These are phyloP conservation scores for Apostichopus japonicus DNA, from an alignment of 35 echinoderm and acorn worm genomes.

Conservation along the genomic window DNA sequence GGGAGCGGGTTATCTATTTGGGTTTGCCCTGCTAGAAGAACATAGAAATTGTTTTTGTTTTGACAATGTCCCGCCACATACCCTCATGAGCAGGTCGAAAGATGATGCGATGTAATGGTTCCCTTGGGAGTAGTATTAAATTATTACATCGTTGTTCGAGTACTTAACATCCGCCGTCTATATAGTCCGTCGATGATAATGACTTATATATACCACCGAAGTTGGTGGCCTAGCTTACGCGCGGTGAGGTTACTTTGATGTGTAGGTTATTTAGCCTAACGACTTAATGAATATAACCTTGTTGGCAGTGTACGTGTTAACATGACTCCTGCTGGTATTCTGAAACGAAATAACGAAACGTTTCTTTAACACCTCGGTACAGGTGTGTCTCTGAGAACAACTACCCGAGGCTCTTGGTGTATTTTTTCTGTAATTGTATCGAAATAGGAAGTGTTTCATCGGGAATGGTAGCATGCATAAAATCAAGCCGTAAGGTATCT, in stretches of 20 bases:
- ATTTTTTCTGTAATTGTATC: no score
- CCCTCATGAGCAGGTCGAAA: no score
- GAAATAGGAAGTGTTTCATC: no score
- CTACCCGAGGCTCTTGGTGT: background rate
- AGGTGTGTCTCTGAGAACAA: background rate
- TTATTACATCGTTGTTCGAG: background rate
- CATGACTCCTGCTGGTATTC: background rate
- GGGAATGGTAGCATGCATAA: no score
- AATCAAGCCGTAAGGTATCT: no score
- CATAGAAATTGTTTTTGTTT: no score
- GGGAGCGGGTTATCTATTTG: no score
- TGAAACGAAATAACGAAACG: background rate
- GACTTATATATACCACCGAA: background rate
- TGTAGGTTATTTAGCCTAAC: background rate
- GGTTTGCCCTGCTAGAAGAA: no score
- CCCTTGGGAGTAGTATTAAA: background rate
- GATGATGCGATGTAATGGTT: background rate
- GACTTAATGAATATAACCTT: constrained; percentile 1
- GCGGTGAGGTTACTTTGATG: background rate
- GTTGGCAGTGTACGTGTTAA: background rate
- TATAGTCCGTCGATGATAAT: background rate
- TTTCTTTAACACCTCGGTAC: background rate
- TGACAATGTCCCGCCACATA: no score
- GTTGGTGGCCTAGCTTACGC: background rate
- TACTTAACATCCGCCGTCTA: background rate